Percentiles rank a stretch among this genome's conserved stretches.
Conservation (phyloP, 2,113 vertebrate species). For the Anseranas semipalmata region DNA sequence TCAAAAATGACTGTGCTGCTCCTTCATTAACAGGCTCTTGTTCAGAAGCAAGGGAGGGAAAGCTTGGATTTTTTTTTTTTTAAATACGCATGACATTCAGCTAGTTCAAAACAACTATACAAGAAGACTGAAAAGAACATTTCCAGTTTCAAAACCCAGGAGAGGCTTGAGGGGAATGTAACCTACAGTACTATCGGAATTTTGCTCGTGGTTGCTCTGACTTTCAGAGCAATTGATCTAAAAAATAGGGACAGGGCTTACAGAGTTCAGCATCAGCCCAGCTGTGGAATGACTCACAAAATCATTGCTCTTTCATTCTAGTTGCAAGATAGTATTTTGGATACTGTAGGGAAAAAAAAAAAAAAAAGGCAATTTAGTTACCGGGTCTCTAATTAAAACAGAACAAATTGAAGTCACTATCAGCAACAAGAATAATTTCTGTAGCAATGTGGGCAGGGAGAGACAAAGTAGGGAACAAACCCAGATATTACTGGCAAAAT, state of each 20-base stretch:
- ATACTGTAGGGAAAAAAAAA: background rate
- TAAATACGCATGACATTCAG: background rate
- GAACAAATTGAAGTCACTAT: background rate
- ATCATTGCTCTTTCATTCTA: background rate
- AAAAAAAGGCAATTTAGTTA: background rate
- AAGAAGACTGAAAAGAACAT: conserved; percentile 60
- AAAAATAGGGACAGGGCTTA: background rate
- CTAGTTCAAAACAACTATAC: conserved; percentile 13
- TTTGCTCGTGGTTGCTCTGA: background rate
- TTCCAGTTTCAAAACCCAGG: conserved; percentile 70
- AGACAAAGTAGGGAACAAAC: background rate
- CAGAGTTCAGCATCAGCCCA: background rate
- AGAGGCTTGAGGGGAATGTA: background rate
- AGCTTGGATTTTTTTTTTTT: background rate
- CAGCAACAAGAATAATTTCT: background rate
- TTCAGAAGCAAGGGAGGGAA: background rate
- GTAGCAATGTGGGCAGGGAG: background rate
- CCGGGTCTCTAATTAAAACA: background rate
- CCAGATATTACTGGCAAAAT: background rate
- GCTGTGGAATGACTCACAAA: background rate
- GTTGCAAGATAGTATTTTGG: background rate
- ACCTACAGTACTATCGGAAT: background rate
- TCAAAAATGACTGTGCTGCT: background rate
- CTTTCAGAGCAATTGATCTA: background rate
- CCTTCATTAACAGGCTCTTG: background rate